Percentiles rank a stretch among this genome's conserved stretches.
Evolutionary conservation across 2,888 invertebrate species (phyloP).

Genomic region (Scrobipalpa atriplicella): DNA sequence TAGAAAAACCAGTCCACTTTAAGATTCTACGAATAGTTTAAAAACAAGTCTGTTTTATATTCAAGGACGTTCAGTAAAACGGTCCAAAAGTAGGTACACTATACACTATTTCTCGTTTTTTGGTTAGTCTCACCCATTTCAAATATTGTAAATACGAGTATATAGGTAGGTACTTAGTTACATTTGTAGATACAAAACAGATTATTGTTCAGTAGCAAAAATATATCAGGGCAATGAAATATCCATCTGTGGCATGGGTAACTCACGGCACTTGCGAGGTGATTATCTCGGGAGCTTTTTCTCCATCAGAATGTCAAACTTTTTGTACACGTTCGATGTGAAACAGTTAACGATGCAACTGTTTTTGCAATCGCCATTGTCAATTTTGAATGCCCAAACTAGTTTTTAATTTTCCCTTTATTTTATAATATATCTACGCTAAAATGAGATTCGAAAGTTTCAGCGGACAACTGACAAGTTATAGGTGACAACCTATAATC

Average conservation of each 20-base stretch:
- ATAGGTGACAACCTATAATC: too few relatives aligned
- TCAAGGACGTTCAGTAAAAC: too few relatives aligned
- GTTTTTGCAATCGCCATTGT: constrained; percentile 42
- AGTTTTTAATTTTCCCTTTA: constrained; percentile 43
- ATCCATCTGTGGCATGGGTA: background rate
- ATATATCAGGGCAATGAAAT: background rate
- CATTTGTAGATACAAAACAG: too few relatives aligned
- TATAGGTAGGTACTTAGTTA: too few relatives aligned
- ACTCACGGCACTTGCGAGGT: constrained; percentile 6
- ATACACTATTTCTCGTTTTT: too few relatives aligned
- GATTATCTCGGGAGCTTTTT: background rate
- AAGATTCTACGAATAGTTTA: background rate
- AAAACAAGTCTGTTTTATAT: background rate
- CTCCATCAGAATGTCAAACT: background rate
- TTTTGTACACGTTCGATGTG: constrained; percentile 40
- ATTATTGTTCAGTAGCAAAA: too few relatives aligned
- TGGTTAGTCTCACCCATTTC: too few relatives aligned
- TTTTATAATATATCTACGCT: too few relatives aligned
- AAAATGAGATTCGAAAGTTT: too few relatives aligned
- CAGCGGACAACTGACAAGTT: too few relatives aligned
- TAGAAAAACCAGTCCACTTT: background rate
- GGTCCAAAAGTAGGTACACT: too few relatives aligned
- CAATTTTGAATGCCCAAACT: constrained; percentile 39
- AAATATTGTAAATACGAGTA: too few relatives aligned
- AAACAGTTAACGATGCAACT: constrained; percentile 42